Conservation (phyloP, 2,113 vertebrate species). For the Cheilinus undulatus region DNA sequence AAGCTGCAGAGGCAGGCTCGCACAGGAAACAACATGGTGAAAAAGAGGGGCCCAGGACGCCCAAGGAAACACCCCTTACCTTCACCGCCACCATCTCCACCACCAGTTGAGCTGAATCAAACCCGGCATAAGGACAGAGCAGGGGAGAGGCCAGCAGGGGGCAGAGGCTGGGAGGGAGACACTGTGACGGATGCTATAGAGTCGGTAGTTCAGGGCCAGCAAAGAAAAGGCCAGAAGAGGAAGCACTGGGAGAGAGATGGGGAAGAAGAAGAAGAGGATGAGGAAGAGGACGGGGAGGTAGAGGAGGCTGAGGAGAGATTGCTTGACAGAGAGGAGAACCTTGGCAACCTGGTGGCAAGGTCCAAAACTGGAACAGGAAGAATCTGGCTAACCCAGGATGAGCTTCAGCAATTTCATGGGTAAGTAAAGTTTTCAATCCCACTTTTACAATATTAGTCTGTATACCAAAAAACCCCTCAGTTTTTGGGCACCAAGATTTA, state of each 20-base stretch:
- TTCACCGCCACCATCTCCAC: conserved; percentile 82
- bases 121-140: conserved; percentile 64
- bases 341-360: conserved; percentile 77
- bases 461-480: not conserved
- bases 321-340: conserved; percentile 83
- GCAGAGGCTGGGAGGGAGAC: conserved; percentile 84
- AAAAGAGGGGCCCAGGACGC: conserved; percentile 92
- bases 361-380: conserved; percentile 71
- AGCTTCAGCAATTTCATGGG: conserved; percentile 79
- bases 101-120: conserved; percentile 58
- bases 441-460: conserved; percentile 8
- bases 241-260: conserved; percentile 74
- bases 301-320: conserved; percentile 55
- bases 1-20: conserved; percentile 97
- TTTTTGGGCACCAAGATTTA: not conserved
- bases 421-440: conserved; percentile 42
- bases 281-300: conserved; percentile 62
- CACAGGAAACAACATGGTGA: conserved; percentile 98
- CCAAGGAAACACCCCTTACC: conserved; percentile 92
- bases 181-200: conserved; percentile 93
- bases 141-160: conserved; percentile 47
- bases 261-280: conserved; percentile 74
- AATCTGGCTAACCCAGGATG: conserved; percentile 80
- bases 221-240: conserved; percentile 77
- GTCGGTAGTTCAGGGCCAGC: conserved; percentile 90